A percentile compares a stretch with the other conserved stretches of the same genome.
These are phyloP conservation scores for Zophobas atratus DNA, from an alignment of 1,140 invertebrate species.

Conservation along the genomic window DNA sequence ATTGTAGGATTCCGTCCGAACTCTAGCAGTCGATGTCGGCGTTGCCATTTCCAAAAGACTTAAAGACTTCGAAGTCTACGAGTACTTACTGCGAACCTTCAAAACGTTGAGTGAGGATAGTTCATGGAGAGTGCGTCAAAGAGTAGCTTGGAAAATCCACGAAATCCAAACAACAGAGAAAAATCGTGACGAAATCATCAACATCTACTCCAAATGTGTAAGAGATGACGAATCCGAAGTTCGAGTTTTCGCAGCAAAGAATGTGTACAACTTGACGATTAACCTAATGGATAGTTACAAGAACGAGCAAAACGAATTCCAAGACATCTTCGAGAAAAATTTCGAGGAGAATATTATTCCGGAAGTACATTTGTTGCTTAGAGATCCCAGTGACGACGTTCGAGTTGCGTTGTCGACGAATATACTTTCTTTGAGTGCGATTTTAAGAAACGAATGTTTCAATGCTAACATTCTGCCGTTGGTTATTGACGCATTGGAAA, in stretches of 20 bases:
- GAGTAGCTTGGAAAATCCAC: slow-evolving; percentile 56
- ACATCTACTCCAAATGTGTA: slow-evolving; percentile 57
- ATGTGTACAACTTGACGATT: slow-evolving; percentile 58
- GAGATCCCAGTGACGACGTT: slow-evolving; percentile 59
- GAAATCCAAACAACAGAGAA: slow-evolving; percentile 55
- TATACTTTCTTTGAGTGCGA: slow-evolving; percentile 55
- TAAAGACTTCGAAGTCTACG: slow-evolving; percentile 55
- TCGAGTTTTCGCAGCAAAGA: slow-evolving; percentile 54
- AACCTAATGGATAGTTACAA: slow-evolving; percentile 56
- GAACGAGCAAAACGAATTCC: slow-evolving; percentile 17
- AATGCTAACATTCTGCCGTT: slow-evolving; percentile 59
- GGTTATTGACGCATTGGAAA: slow-evolving; percentile 56
- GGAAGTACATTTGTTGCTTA: slow-evolving; percentile 55
- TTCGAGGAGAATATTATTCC: slow-evolving; percentile 60
- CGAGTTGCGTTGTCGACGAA: slow-evolving; percentile 57
- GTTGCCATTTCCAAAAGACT: slow-evolving; percentile 57
- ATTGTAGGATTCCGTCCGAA: slow-evolving; percentile 60
- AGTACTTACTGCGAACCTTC: slow-evolving; percentile 58
- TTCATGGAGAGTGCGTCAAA: slow-evolving; percentile 62
- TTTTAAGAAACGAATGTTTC: slow-evolving; percentile 57
- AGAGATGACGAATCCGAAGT: slow-evolving; percentile 61
- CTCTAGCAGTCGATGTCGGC: slow-evolving; percentile 58
- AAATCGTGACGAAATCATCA: slow-evolving; percentile 45
- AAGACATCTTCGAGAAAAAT: slow-evolving; percentile 57
- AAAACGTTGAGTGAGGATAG: slow-evolving; percentile 51